Evolutionary conservation across 2,113 vertebrate species (phyloP).

Genomic region (Aspidoscelis tigris): DNA sequence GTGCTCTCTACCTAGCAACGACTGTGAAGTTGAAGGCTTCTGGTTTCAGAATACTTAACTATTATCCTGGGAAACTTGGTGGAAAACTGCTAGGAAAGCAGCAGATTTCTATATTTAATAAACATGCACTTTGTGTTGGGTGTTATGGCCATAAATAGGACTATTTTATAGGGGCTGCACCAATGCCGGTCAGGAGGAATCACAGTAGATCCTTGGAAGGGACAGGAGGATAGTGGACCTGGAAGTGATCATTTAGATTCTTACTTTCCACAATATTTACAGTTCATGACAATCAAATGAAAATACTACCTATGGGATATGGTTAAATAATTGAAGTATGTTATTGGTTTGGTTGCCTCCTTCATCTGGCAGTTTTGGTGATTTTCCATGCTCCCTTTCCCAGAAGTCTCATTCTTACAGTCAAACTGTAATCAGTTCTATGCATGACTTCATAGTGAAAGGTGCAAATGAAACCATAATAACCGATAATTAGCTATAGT

Average conservation of each 20-base stretch:
- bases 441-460: too few species aligned
- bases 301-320: not conserved
- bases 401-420: too few species aligned
- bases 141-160: not conserved
- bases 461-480: too few species aligned
- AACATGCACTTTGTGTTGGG: not conserved
- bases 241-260: not conserved
- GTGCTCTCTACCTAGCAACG: not conserved
- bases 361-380: not conserved
- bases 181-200: not conserved
- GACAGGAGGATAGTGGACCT: not conserved
- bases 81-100: constrained; percentile 3
- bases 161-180: not conserved
- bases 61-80: not conserved
- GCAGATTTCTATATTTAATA: not conserved
- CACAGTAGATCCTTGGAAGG: not conserved
- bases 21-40: not conserved
- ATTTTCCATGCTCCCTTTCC: too few species aligned
- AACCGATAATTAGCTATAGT: too few species aligned
- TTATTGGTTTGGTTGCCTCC: not conserved
- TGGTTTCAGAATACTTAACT: constrained; percentile 22
- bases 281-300: not conserved
- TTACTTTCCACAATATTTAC: not conserved
- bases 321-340: not conserved
- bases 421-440: too few species aligned